Percentiles rank a stretch among this genome's conserved stretches.
These are phyloP conservation scores for Muschampia staudingeri DNA, from an alignment of 2,888 invertebrate genomes.

Conservation along the genomic window DNA sequence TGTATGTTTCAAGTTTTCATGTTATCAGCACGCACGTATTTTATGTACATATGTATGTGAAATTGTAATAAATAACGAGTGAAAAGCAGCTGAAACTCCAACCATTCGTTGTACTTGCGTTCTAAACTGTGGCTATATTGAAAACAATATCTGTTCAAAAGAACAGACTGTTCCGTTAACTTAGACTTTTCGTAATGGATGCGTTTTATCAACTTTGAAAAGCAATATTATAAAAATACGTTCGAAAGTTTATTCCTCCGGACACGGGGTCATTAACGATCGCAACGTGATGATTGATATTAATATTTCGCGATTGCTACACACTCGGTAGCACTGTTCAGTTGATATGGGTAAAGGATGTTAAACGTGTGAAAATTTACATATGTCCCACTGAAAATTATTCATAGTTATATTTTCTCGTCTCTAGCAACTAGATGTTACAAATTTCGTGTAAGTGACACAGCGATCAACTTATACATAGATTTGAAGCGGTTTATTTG, in stretches of 20 bases:
- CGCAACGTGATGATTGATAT: constrained; percentile 32
- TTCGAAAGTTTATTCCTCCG: constrained; percentile 26
- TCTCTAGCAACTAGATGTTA: background rate
- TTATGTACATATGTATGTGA: too few species aligned
- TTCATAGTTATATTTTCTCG: background rate
- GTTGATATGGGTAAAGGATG: background rate
- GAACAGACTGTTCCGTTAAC: background rate
- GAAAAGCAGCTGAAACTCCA: too few species aligned
- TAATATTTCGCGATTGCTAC: constrained; percentile 40
- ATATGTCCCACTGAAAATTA: constrained; percentile 13
- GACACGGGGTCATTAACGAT: constrained; percentile 32
- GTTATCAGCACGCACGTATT: too few species aligned
- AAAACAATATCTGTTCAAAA: too few species aligned
- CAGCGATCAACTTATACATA: background rate
- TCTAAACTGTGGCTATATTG: too few species aligned
- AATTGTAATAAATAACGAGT: too few species aligned
- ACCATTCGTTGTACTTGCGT: too few species aligned
- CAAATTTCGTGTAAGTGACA: background rate
- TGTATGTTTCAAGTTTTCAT: too few species aligned
- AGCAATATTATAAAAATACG: background rate
- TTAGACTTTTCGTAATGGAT: too few species aligned
- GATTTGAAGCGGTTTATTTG: too few species aligned
- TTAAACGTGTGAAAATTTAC: constrained; percentile 36
- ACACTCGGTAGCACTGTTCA: constrained; percentile 9
- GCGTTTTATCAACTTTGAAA: too few species aligned